Evolutionary conservation across 2,113 vertebrate species (phyloP), one percentile per base, ranked within the genome.

Genomic region (Oplegnathus fasciatus): DNA sequence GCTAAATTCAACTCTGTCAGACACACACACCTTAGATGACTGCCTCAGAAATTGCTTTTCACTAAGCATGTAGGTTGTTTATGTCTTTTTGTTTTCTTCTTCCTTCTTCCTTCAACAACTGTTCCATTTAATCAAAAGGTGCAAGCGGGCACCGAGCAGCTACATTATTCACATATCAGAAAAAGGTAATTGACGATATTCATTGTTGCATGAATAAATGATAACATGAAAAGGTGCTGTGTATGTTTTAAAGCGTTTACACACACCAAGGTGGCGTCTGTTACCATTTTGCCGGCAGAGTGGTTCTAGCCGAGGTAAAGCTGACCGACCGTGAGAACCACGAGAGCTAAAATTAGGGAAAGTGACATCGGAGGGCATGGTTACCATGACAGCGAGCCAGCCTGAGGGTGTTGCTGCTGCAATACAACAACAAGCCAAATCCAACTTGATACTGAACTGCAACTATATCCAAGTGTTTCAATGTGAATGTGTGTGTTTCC

Each of bases 381-480:
- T 94, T 90, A 79, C 92, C 89, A 93, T 93, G 92, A 91, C 94
- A 92, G 91, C 91, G 0, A 87, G 68, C 57, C 87, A 84, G 80
- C 90, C 86, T 32, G 86, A 76, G 87, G 82, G 55, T 69, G 68
- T 64, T 82, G 85, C 79, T 64, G 79, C 71, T 60, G 52, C 81
- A 57, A 91, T 60, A 69, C 60, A 83, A 85, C 58, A 83, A 83
- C 82, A 77, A 83, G 37, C 65, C 44, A 54, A 84, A 87, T 81
- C 20, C 54, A 85, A 91, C 75, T 90, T 75, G 55, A 82, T 55
- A 28, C 26, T 58, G 40, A 76, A 82, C 52, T 52, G 75, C 46
- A 87, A 86, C 76, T 70, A 68, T 34, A 84, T 37, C 83, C 69
- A 54, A 69, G 72, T 81, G 74, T 85, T 34, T 26, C 6, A 22